Percentiles rank a stretch among this genome's conserved stretches.
These are phyloP conservation scores for Malthinus seriepunctatus DNA, from an alignment of 2,888 invertebrate genomes.

Conservation along the genomic window DNA sequence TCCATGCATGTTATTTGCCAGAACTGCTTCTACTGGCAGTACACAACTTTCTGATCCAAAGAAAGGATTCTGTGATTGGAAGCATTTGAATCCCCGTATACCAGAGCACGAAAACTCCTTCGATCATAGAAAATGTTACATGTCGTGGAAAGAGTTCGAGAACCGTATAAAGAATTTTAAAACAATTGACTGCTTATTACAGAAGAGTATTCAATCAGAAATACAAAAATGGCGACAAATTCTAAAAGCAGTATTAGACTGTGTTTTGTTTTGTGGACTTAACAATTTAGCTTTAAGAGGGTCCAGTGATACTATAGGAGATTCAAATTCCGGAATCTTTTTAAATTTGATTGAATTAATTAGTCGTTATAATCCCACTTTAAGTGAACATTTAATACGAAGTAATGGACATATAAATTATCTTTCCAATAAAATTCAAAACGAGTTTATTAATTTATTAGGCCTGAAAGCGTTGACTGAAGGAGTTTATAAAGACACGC, in stretches of 20 bases:
- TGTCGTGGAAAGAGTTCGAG: neutral
- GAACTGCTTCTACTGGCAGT: neutral
- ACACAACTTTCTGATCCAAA: neutral
- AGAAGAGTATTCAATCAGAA: neutral
- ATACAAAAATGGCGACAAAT: constrained; percentile 2
- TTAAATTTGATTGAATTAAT: too few species aligned
- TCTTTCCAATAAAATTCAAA: too few species aligned
- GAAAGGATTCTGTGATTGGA: constrained; percentile 7
- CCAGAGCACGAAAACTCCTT: constrained; percentile 8
- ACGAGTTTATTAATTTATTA: too few species aligned
- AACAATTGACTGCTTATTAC: neutral
- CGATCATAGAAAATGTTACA: neutral
- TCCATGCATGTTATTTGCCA: constrained; percentile 7
- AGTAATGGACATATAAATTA: too few species aligned
- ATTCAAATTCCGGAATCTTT: too few species aligned
- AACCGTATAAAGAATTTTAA: neutral
- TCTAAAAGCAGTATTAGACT: neutral
- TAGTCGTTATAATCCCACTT: too few species aligned
- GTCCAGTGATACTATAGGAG: too few species aligned
- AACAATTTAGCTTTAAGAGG: constrained; percentile 12
- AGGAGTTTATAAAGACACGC: too few species aligned
- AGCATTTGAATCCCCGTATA: constrained; percentile 8
- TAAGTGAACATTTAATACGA: too few species aligned
- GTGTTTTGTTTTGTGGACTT: constrained; percentile 5
- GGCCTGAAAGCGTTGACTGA: too few species aligned